phyloP scores from a whole-genome alignment of 1,140 invertebrate genomes.

The Drepana arcuata region DNA sequence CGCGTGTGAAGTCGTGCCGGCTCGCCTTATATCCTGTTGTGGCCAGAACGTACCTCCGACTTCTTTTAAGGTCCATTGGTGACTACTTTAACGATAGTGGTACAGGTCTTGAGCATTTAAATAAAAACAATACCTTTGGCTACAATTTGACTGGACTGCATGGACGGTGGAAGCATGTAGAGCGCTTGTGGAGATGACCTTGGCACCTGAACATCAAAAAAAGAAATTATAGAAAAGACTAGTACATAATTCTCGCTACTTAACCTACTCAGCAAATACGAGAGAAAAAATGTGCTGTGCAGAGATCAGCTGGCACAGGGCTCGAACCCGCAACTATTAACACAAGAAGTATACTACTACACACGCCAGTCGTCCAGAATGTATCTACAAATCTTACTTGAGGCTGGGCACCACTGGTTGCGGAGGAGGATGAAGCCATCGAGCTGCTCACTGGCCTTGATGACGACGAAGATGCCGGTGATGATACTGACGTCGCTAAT shows the following conservation, averaged over 20 bases:
- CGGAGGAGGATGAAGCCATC: constrained; percentile 36
- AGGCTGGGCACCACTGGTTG: constrained; percentile 44
- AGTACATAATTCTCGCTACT: not conserved
- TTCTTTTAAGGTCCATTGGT: too few relatives aligned
- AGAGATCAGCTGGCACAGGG: not conserved
- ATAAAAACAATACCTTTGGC: constrained; percentile 34
- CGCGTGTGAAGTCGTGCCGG: too few relatives aligned
- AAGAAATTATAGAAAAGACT: not conserved
- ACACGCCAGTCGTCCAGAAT: too few relatives aligned
- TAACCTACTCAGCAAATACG: not conserved
- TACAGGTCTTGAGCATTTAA: too few relatives aligned
- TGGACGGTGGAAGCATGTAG: constrained; percentile 41
- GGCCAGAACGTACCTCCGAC: too few relatives aligned
- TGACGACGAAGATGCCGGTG: constrained; percentile 42
- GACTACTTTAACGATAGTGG: too few relatives aligned
- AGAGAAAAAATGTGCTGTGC: not conserved
- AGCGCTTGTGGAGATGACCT: constrained; percentile 34
- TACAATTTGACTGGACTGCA: constrained; percentile 44
- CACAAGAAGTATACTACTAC: too few relatives aligned
- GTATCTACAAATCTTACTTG: constrained; percentile 50
- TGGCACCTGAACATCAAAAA: constrained; percentile 34
- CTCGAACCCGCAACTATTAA: too few relatives aligned
- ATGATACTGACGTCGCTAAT: constrained; percentile 14
- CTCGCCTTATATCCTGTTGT: too few relatives aligned
- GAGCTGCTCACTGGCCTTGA: constrained; percentile 43